These are phyloP conservation scores for Callaeas wilsoni DNA, from an alignment of 2,113 vertebrate genomes.

Conservation along the genomic window DNA sequence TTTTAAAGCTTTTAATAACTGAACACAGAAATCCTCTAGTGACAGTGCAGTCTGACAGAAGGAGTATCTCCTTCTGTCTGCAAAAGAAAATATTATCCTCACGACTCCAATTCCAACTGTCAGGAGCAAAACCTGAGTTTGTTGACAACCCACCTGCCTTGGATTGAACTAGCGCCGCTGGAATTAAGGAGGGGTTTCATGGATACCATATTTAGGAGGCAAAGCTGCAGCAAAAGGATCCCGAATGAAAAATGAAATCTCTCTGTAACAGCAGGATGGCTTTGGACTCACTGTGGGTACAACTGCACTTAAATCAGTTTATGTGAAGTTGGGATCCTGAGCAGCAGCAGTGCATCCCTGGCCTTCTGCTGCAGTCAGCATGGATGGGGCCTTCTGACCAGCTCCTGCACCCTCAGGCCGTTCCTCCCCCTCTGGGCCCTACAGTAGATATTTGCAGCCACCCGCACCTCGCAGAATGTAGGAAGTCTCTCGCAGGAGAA, in stretches of 20 bases:
- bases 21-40: not conserved
- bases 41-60: not conserved
- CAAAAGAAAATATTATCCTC: not conserved
- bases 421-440: not conserved
- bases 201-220: not conserved
- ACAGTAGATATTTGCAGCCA: accelerated
- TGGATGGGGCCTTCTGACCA: not conserved
- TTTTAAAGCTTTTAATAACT: not conserved
- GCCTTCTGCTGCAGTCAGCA: not conserved
- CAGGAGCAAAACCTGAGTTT: not conserved
- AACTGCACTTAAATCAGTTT: accelerated
- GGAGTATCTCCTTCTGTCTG: not conserved
- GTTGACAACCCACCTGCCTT: not conserved
- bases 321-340: not conserved
- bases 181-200: not conserved
- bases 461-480: not conserved
- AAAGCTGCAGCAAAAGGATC: not conserved
- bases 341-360: not conserved
- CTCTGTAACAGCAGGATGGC: not conserved
- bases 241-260: not conserved
- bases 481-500: not conserved
- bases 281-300: not conserved
- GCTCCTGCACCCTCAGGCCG: not conserved
- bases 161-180: not conserved
- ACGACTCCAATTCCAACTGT: not conserved